Base-by-base conservation (phyloP, 2,113 vertebrate genomes). In the Zootoca vivipara region DNA sequence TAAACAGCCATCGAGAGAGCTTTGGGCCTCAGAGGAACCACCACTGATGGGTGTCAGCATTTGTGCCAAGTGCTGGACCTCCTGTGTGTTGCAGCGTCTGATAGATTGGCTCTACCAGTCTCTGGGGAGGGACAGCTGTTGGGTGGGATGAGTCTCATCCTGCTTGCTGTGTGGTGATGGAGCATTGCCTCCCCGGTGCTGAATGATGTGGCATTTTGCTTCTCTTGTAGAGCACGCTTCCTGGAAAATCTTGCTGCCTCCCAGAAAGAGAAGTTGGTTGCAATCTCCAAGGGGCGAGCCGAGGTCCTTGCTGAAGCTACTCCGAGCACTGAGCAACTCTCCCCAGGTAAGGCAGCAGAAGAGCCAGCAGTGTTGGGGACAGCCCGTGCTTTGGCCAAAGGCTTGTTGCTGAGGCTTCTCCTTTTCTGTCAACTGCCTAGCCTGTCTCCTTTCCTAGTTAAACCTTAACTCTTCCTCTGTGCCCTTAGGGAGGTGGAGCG, bases 201-300 rank as follows among this genome's bases (percentile, higher is more conserved):
- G 77, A 30, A 4, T 30, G 40, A 26, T 5, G 4, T 22, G 28
- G 42, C 0, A 0, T 46, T 82, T 33, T 82, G 62, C 72, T 86
- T 28, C 93, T 85, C 94, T 94, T 89, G 1, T 94, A 99, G 99
- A 98, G 97, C 96, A 93, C 89, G 96, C 28, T 99, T 99, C 95
- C 95, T 99, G 94, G 97, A 98, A 89, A 98, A 94, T 91, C 96
- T 99, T 89, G 98, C 97, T 0, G 98, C 96, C 6, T 96, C 98
- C 92, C 98, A 98, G 93, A 97, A 97, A 78, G 97, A 97, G 94
- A 98, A 96, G 94, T 96, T 96, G 88, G 95, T 94, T 5, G 96
- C 94, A 1, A 92, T 97, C 93, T 95, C 94, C 85, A 96, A 96
- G 83, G 97, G 95, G 64, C 95, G 95, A 87, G 93, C 96, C 0